phyloP scores from a whole-genome alignment of 1,140 invertebrate genomes.

The Meteorus sp. region DNA sequence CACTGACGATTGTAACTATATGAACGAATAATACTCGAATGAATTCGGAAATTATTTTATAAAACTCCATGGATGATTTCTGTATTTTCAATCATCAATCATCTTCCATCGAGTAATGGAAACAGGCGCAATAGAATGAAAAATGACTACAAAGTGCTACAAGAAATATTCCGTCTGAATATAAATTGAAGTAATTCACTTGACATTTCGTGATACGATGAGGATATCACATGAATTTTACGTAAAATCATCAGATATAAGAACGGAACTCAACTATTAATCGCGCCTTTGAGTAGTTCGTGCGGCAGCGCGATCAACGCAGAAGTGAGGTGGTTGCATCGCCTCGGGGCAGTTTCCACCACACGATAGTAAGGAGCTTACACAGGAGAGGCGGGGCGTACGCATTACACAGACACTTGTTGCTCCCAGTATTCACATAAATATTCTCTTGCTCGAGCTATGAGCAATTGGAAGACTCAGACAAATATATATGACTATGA shows the following conservation, averaged over 20 bases:
- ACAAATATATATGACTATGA: no score
- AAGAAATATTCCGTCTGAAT: not conserved
- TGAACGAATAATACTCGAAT: no score
- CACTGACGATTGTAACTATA: no score
- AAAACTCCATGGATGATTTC: no score
- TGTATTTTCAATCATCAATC: no score
- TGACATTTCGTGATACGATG: not conserved
- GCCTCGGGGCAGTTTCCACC: constrained; percentile 53
- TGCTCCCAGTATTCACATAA: constrained; percentile 41
- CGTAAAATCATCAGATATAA: constrained; percentile 36
- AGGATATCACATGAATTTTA: constrained; percentile 1
- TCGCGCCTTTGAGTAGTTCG: constrained; percentile 21
- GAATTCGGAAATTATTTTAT: no score
- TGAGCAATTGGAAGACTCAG: constrained; percentile 1
- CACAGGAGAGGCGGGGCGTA: constrained; percentile 45
- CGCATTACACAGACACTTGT: constrained; percentile 50
- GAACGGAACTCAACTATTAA: constrained; percentile 26
- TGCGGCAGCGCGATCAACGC: constrained; percentile 46
- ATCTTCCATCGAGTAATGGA: not conserved
- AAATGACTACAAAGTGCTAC: no score
- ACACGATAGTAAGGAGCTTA: constrained; percentile 28
- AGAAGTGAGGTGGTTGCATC: constrained; percentile 58
- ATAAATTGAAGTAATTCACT: not conserved
- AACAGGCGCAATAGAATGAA: not conserved
- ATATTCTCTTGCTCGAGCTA: constrained; percentile 29